Evolutionary conservation across 2,113 vertebrate species (phyloP).

Genomic region (Dasyurus viverrinus): DNA sequence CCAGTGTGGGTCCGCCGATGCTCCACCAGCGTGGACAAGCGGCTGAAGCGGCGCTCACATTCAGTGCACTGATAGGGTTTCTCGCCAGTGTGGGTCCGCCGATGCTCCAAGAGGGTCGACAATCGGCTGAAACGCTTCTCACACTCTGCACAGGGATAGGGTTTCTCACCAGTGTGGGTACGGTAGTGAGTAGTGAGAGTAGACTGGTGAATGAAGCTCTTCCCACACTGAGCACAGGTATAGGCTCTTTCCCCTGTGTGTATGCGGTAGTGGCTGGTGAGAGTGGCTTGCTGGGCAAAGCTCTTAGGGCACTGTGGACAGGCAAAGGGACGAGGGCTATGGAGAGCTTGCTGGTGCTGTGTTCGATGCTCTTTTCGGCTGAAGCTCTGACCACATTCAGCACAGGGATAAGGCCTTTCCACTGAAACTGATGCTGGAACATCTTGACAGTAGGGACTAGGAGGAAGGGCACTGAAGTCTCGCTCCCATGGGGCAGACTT

Average conservation of each 20-base stretch:
- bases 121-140: conserved; percentile 82
- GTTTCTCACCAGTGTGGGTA: conserved; percentile 86
- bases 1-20: conserved; percentile 72
- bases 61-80: conserved; percentile 79
- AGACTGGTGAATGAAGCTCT: conserved; percentile 86
- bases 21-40: conserved; percentile 80
- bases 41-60: conserved; percentile 80
- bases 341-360: conserved; percentile 71
- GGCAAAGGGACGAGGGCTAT: conserved; percentile 81
- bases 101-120: conserved; percentile 77
- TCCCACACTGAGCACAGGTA: conserved; percentile 85
- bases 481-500: neutral
- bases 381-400: conserved; percentile 84
- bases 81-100: conserved; percentile 69
- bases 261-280: conserved; percentile 85
- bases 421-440: neutral
- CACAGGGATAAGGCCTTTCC: conserved; percentile 71
- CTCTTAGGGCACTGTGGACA: conserved; percentile 86
- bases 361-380: conserved; percentile 78
- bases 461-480: neutral
- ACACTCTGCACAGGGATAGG: conserved; percentile 87
- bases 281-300: conserved; percentile 86
- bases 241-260: conserved; percentile 85
- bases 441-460: neutral
- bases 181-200: conserved; percentile 88